Base-by-base conservation (phyloP, 2,888 invertebrate genomes). In the Eudemis profundana region DNA sequence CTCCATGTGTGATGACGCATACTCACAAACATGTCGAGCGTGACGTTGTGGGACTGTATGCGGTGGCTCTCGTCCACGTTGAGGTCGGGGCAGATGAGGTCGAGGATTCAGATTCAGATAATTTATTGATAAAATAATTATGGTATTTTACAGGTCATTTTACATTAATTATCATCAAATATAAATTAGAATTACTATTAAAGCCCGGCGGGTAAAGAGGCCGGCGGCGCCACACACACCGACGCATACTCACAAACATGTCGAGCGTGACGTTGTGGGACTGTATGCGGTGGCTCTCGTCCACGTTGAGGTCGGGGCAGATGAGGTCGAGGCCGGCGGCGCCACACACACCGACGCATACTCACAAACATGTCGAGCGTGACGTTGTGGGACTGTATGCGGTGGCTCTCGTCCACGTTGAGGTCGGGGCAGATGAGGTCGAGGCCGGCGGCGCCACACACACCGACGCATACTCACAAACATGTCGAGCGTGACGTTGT, bases 401-500 rank as follows among this genome's bases (percentile, higher is more conserved):
- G 69, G 81, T 95, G 77, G 93, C 95, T 71, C 93, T 91, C 19
- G 50, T 91, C 91, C 12, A 74, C 72, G 82, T 90, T 91, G 79
- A 90, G 74, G 78, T 94, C 95, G 61, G 96, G 95, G 76, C 96
- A 95, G 74, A 94, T 89, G 77, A 92, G 91, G 59, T 89, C 85
- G 65, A 95, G 85, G 0, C 93, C 94, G 69, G 81, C 95, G 77
- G 93, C 95, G 72, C 93, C 92, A 93, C 76, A 95, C 95, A 84
- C 91, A 90, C 86, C 90, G 85, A 86, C 90, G 17, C 76, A 19
- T 70, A 93, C 93, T 94, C 84, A 95, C 95, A 90, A 98, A 94
- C 93, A 97, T 95, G 65, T 94, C 94, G 72, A 98, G 93, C 74
- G 96, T 95, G 69, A 97, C 96, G 68, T 96, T 95, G 84, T 98